Percentiles rank a stretch among this genome's conserved stretches.
phyloP scores from a whole-genome alignment of 1,140 invertebrate species.

The Drosophila rufa region DNA sequence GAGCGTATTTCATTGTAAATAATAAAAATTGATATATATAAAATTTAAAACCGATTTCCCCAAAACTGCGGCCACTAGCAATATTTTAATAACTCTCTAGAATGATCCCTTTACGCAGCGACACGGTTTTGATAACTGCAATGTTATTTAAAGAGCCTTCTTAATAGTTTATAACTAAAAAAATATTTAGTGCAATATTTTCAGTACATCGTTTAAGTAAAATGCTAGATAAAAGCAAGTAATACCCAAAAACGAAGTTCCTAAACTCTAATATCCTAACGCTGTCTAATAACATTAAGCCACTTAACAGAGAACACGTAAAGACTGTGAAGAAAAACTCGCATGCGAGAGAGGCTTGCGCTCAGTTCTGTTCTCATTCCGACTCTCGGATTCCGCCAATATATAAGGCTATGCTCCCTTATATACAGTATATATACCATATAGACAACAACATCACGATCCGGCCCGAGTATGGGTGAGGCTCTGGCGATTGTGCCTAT shows the following conservation, averaged over 20 bases:
- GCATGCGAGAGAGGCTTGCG: constrained; percentile 20
- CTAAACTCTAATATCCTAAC: background rate
- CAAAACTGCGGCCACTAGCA: too few species aligned
- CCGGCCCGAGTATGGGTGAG: constrained; percentile 10
- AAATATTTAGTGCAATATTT: too few species aligned
- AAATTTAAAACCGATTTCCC: too few species aligned
- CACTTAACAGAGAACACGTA: background rate
- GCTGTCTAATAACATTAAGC: background rate
- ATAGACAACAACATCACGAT: constrained; percentile 65
- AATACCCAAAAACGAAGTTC: background rate
- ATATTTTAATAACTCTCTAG: background rate
- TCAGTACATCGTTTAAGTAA: too few species aligned
- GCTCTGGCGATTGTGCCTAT: constrained; percentile 35
- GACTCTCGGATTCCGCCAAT: constrained; percentile 11
- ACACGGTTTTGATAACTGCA: too few species aligned
- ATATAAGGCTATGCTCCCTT: constrained; percentile 41
- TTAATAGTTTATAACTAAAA: too few species aligned
- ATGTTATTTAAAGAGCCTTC: too few species aligned
- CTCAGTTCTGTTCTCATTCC: constrained; percentile 38
- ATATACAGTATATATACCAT: constrained; percentile 46
- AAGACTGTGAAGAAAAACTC: constrained; percentile 1
- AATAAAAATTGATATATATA: background rate
- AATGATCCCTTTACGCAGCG: background rate
- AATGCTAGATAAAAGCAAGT: too few species aligned
- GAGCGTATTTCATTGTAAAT: background rate